These are phyloP conservation scores for Otis tarda DNA, from an alignment of 2,113 vertebrate species.

Conservation along the genomic window DNA sequence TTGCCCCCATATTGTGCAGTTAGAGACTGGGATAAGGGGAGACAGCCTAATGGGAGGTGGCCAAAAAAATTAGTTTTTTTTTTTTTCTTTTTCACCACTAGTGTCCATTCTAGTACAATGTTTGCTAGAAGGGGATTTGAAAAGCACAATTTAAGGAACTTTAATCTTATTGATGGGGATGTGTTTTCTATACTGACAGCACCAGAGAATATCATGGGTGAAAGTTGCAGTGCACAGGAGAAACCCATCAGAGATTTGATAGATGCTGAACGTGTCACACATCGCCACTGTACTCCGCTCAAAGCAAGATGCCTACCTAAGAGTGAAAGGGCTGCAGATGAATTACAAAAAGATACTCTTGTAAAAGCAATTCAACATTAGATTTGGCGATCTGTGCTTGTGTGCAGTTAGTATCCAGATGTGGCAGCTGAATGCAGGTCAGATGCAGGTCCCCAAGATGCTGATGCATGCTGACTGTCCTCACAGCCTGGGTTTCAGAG, in stretches of 20 bases:
- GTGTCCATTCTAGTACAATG: neutral
- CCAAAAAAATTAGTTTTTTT: neutral
- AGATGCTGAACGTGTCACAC: neutral
- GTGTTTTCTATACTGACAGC: neutral
- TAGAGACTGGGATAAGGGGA: neutral
- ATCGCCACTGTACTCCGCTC: neutral
- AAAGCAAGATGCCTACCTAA: neutral
- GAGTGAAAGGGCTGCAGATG: neutral
- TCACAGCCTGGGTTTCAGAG: neutral
- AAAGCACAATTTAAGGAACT: neutral
- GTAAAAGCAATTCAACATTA: neutral
- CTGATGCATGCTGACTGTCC: neutral
- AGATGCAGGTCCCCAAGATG: neutral
- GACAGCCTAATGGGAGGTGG: neutral
- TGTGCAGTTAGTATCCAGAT: rapidly evolving
- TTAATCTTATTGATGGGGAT: neutral
- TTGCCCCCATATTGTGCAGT: neutral
- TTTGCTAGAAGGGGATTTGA: neutral
- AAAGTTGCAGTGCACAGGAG: neutral
- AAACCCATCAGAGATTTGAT: neutral
- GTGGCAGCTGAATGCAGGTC: neutral
- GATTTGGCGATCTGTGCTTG: neutral
- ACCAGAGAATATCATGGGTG: neutral
- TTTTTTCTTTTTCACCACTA: neutral
- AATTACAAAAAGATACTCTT: neutral